Conservation (phyloP, 2,113 vertebrate species). For the Benitochromis conjunctus region DNA sequence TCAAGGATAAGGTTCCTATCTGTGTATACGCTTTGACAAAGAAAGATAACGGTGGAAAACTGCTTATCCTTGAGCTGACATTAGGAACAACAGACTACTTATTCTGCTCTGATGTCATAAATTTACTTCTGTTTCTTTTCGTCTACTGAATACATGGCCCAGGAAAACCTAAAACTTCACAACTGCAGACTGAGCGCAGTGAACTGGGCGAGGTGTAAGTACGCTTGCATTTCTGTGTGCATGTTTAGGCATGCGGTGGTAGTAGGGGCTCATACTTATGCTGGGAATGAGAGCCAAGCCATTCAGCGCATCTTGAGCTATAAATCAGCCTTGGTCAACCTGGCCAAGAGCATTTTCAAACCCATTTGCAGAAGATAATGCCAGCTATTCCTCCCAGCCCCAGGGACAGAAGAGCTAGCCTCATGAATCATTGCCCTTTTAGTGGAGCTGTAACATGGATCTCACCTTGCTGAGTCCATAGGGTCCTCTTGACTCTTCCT, state of each 20-base stretch:
- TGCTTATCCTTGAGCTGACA: slow-evolving; percentile 46
- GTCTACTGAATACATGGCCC: not conserved
- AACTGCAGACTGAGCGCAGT: slow-evolving; percentile 7
- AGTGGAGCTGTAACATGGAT: slow-evolving; percentile 47
- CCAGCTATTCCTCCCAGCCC: slow-evolving; percentile 66
- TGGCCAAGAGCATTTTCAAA: slow-evolving; percentile 74
- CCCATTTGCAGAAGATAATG: slow-evolving; percentile 77
- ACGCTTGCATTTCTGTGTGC: not conserved
- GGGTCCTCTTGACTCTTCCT: slow-evolving; percentile 41
- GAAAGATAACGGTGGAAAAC: slow-evolving; percentile 57
- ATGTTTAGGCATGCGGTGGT: not conserved
- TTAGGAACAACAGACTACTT: slow-evolving; percentile 45
- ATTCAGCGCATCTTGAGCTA: slow-evolving; percentile 53
- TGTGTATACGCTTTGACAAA: slow-evolving; percentile 56
- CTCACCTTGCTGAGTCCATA: slow-evolving; percentile 60
- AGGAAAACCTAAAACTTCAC: slow-evolving; percentile 11
- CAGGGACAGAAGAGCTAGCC: slow-evolving; percentile 51
- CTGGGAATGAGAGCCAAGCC: slow-evolving; percentile 32
- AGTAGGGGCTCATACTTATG: slow-evolving; percentile 20
- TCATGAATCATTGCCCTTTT: slow-evolving; percentile 75
- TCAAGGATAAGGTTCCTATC: slow-evolving; percentile 61
- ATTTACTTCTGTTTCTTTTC: slow-evolving; percentile 5
- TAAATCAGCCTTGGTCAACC: slow-evolving; percentile 74
- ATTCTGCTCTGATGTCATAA: slow-evolving; percentile 20
- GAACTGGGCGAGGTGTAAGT: not conserved